Percentiles rank a stretch among this genome's conserved stretches.
Conservation (phyloP, 2,113 vertebrate genomes). For the Paratilapia polleni region DNA sequence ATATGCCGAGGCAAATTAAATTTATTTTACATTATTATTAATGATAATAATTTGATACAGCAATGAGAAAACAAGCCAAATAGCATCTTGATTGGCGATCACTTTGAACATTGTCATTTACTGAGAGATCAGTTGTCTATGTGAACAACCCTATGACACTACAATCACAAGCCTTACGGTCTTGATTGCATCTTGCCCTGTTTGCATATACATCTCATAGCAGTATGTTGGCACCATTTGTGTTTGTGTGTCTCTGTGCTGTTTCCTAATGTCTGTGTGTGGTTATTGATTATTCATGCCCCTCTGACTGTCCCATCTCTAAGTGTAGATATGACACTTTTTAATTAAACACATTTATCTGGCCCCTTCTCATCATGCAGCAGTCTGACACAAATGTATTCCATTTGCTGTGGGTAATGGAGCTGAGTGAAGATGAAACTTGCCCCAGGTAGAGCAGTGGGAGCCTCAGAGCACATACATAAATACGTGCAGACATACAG, state of each 20-base stretch:
- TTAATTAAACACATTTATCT: slow-evolving; percentile 86
- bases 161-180: not conserved
- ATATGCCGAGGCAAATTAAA: not conserved
- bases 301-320: slow-evolving; percentile 70
- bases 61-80: not conserved
- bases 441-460: slow-evolving; percentile 50
- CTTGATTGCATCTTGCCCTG: not conserved
- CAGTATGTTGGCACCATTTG: not conserved
- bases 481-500: slow-evolving; percentile 25
- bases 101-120: not conserved
- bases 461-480: slow-evolving; percentile 33
- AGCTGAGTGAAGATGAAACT: slow-evolving; percentile 66
- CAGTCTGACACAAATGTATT: slow-evolving; percentile 81
- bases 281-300: slow-evolving; percentile 78
- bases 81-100: not conserved
- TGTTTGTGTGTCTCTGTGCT: not conserved
- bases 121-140: not conserved
- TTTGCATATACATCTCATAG: not conserved
- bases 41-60: not conserved
- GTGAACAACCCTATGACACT: not conserved
- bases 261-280: slow-evolving; percentile 7
- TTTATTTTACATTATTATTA: not conserved
- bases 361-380: slow-evolving; percentile 62
- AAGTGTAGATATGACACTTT: slow-evolving; percentile 83
- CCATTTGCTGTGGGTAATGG: slow-evolving; percentile 80